phyloP scores from a whole-genome alignment of 2,113 vertebrate species.

The Ivindomyrus marchei region DNA sequence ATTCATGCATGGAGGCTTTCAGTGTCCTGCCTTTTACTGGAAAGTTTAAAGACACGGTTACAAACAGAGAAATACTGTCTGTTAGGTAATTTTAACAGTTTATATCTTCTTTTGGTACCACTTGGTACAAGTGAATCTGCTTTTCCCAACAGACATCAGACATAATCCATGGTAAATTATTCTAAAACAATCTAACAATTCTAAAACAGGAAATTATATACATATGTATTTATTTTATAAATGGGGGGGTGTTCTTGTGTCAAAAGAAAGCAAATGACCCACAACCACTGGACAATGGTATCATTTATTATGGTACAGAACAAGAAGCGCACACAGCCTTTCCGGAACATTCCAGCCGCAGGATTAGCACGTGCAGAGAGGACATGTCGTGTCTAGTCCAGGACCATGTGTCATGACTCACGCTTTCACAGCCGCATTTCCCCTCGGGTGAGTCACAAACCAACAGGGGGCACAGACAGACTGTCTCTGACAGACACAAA shows the following conservation, averaged over 20 bases:
- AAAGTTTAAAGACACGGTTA: background rate
- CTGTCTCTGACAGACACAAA: background rate
- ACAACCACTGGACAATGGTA: background rate
- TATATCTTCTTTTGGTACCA: background rate
- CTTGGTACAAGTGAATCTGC: background rate
- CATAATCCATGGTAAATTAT: background rate
- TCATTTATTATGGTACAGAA: background rate
- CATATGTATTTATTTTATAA: background rate
- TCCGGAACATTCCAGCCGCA: background rate
- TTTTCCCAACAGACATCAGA: background rate
- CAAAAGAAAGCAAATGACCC: background rate
- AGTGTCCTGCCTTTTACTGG: background rate
- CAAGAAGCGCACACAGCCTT: background rate
- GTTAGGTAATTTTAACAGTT: background rate
- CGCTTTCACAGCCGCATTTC: background rate
- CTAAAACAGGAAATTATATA: background rate
- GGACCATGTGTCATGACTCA: background rate
- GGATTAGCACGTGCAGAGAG: background rate
- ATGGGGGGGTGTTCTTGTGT: background rate
- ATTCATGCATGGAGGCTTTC: background rate
- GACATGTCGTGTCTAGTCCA: background rate
- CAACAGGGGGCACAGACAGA: slow-evolving; percentile 1
- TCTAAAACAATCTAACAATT: background rate
- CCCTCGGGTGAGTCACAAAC: background rate
- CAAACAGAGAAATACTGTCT: background rate